These are phyloP conservation scores for Myocastor coypus DNA, from an alignment of 2,113 vertebrate species.

Conservation along the genomic window DNA sequence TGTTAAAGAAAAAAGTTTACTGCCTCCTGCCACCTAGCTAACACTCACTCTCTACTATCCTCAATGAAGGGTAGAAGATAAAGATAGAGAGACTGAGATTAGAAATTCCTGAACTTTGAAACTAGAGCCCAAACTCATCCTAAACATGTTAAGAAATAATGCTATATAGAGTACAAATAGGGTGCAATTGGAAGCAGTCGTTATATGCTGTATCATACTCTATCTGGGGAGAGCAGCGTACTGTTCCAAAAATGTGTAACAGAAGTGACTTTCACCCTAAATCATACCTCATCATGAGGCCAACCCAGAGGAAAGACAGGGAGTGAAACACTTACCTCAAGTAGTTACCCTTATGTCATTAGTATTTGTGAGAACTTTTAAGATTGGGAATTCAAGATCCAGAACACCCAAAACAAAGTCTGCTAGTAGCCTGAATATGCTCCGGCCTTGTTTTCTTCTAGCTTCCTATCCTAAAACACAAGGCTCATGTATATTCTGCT, in stretches of 20 bases:
- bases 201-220: neutral
- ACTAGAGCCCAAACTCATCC: neutral
- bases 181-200: neutral
- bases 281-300: neutral
- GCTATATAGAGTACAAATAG: neutral
- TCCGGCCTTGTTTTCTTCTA: neutral
- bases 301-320: neutral
- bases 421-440: neutral
- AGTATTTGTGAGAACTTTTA: neutral
- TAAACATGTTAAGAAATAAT: neutral
- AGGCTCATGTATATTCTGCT: neutral
- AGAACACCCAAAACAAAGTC: neutral
- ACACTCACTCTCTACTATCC: fast-evolving
- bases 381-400: neutral
- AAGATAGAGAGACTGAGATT: neutral
- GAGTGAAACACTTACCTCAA: neutral
- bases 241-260: neutral
- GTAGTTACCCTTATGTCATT: neutral
- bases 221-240: neutral
- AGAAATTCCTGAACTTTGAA: neutral
- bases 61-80: neutral
- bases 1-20: neutral
- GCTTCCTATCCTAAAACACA: neutral
- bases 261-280: neutral
- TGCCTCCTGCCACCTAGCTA: neutral